These are phyloP conservation scores for Rhinophrynus dorsalis DNA, from an alignment of 2,797 vertebrate species.

Conservation along the genomic window DNA sequence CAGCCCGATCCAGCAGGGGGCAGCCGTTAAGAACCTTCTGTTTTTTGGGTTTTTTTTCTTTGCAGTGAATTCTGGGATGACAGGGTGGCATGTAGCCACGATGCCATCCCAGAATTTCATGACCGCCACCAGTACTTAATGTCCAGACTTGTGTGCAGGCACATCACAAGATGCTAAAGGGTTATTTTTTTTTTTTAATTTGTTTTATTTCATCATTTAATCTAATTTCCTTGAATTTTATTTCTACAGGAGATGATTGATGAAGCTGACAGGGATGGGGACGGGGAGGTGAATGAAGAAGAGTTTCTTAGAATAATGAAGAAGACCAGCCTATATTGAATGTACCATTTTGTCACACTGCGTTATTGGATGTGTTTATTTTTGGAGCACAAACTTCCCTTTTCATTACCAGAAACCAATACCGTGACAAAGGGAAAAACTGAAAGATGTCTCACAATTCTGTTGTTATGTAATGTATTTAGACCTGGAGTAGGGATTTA, in stretches of 20 bases:
- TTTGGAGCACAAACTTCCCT: not conserved
- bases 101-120: too few species aligned
- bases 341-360: not conserved
- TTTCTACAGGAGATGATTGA: conserved; percentile 89
- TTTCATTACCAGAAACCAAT: not conserved
- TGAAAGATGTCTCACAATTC: not conserved
- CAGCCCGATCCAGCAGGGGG: too few species aligned
- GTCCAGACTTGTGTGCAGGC: too few species aligned
- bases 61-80: too few species aligned
- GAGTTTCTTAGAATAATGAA: conserved; percentile 96
- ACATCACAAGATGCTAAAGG: too few species aligned
- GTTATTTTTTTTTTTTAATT: too few species aligned
- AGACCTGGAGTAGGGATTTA: not conserved
- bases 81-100: too few species aligned
- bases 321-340: conserved; percentile 90
- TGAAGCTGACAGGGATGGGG: conserved; percentile 88
- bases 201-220: too few species aligned
- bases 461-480: not conserved
- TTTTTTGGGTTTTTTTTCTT: too few species aligned
- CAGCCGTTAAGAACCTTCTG: too few species aligned
- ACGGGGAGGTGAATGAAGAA: conserved; percentile 90
- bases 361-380: not conserved
- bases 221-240: not conserved
- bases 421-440: not conserved
- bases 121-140: too few species aligned